These are phyloP conservation scores for Zaprionus ornatus DNA, from an alignment of 1,140 invertebrate genomes.

Conservation along the genomic window DNA sequence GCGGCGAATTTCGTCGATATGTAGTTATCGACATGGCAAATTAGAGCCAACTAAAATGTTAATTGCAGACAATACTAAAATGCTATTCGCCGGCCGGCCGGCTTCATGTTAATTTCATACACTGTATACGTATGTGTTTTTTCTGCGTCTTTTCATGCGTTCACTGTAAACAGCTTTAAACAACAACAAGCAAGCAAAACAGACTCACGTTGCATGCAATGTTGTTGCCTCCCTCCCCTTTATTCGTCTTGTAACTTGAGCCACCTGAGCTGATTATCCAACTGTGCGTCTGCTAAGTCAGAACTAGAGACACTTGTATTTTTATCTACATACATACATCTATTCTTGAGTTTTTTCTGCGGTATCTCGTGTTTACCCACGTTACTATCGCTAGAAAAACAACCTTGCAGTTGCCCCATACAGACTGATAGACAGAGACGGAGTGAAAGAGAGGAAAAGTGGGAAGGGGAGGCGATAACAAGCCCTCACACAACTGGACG, in stretches of 20 bases:
- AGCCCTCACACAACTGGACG: neutral
- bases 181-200: neutral
- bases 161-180: slow-evolving; percentile 18
- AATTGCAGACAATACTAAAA: slow-evolving; percentile 7
- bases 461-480: neutral
- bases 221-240: neutral
- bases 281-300: slow-evolving; percentile 20
- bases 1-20: neutral
- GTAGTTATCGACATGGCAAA: neutral
- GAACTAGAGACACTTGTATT: slow-evolving; percentile 1
- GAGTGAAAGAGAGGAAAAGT: neutral
- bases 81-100: slow-evolving; percentile 32
- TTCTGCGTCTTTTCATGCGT: slow-evolving; percentile 1
- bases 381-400: slow-evolving; percentile 41
- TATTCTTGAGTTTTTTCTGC: slow-evolving; percentile 27
- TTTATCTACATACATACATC: slow-evolving; percentile 17
- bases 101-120: slow-evolving; percentile 2
- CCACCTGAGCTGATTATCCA: slow-evolving; percentile 35
- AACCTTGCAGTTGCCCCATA: slow-evolving; percentile 39
- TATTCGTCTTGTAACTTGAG: neutral
- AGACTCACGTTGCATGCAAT: slow-evolving; percentile 31
- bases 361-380: slow-evolving; percentile 48
- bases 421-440: neutral
- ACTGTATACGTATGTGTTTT: neutral
- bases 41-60: no score